Conservation (phyloP, 2,113 vertebrate species). For the Neolamprologus variostigma region DNA sequence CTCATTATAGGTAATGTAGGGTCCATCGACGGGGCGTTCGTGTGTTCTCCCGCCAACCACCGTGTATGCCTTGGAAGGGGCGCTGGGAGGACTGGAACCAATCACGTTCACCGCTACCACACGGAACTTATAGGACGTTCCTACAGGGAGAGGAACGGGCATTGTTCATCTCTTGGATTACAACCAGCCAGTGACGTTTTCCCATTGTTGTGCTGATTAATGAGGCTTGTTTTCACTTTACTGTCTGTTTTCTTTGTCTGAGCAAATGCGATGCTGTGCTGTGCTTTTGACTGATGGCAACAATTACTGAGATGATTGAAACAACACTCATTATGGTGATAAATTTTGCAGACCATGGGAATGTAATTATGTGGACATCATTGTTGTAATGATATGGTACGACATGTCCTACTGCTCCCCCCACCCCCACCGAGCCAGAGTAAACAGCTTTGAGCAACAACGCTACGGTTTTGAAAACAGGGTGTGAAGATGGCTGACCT, state of each 20-base stretch:
- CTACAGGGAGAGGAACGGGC: conserved; percentile 47
- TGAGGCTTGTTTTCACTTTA: conserved; percentile 19
- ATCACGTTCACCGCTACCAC: conserved; percentile 91
- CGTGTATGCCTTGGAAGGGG: conserved; percentile 83
- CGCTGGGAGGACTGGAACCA: conserved; percentile 90
- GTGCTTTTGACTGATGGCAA: conserved; percentile 44
- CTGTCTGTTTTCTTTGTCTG: conserved; percentile 27
- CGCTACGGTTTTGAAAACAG: not conserved
- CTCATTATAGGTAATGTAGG: conserved; percentile 96
- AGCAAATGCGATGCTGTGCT: not conserved
- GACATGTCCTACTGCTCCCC: not conserved
- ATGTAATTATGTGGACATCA: conserved; percentile 38
- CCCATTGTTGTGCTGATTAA: conserved; percentile 1
- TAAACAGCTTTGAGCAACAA: not conserved
- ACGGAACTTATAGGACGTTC: conserved; percentile 91
- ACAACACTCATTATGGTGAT: conserved; percentile 54
- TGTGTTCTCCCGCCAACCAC: conserved; percentile 82
- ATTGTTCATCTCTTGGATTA: not conserved
- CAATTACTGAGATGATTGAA: conserved; percentile 49
- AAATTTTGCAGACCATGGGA: conserved; percentile 42
- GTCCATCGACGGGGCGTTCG: conserved; percentile 86
- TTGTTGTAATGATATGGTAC: conserved; percentile 23
- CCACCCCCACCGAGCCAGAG: not conserved
- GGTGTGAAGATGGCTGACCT: conserved; percentile 67
- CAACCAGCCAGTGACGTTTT: not conserved